Percentiles rank a stretch among this genome's conserved stretches.
Evolutionary conservation across 2,797 vertebrate genomes (phyloP).

Genomic region (Poeciliopsis paucimaculata): DNA sequence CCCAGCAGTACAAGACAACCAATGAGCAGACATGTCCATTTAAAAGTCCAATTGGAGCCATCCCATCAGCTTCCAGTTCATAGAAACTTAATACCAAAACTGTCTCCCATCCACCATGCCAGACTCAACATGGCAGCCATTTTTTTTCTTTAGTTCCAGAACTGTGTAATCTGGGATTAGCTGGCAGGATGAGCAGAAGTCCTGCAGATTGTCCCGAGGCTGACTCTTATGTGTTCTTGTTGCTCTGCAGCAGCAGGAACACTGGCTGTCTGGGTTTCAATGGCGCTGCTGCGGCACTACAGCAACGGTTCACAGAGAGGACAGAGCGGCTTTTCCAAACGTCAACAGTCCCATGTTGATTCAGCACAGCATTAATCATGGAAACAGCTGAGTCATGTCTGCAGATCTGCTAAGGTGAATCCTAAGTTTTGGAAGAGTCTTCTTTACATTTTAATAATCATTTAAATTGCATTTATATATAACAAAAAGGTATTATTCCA

Average conservation of each 20-base stretch:
- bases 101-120: neutral
- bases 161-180: conserved; percentile 55
- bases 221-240: conserved; percentile 46
- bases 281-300: conserved; percentile 14
- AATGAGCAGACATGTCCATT: neutral
- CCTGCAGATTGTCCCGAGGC: conserved; percentile 56
- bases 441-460: neutral
- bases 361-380: conserved; percentile 13
- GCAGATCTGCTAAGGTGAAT: neutral
- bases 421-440: neutral
- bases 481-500: neutral
- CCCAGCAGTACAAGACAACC: neutral
- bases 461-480: neutral
- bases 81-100: conserved; percentile 25
- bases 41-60: neutral
- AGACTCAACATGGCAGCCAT: conserved; percentile 7
- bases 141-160: conserved; percentile 28
- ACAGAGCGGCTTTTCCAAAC: conserved; percentile 35
- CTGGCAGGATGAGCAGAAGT: conserved; percentile 35
- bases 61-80: neutral
- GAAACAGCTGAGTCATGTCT: neutral
- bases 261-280: conserved; percentile 11
- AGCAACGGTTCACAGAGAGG: conserved; percentile 48
- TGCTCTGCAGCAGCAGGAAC: conserved; percentile 36
- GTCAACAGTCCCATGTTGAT: conserved; percentile 24